These are phyloP conservation scores for Xestia xanthographa DNA, from an alignment of 2,888 invertebrate species.

Conservation along the genomic window DNA sequence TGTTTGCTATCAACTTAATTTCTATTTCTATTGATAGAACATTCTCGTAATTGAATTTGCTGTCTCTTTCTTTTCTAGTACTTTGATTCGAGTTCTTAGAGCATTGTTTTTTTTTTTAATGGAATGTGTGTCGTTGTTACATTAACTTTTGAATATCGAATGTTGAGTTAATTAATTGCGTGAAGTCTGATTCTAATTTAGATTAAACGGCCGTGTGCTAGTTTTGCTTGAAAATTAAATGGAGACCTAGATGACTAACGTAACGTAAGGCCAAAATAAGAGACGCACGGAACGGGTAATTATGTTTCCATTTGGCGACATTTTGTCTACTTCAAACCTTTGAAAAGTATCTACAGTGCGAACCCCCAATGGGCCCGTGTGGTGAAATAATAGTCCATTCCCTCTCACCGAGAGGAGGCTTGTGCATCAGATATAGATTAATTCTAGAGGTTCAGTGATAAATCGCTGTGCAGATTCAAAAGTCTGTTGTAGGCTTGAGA, in stretches of 20 bases:
- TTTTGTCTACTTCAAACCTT: background rate
- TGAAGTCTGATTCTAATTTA: constrained; percentile 32
- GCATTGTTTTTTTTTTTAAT: background rate
- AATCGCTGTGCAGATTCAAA: no score
- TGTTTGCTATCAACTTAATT: constrained; percentile 73
- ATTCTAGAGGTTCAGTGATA: background rate
- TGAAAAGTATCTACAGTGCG: background rate
- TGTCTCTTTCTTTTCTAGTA: constrained; percentile 32
- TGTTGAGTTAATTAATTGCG: constrained; percentile 36
- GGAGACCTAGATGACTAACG: constrained; percentile 11
- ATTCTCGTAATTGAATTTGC: constrained; percentile 64
- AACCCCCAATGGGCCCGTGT: background rate
- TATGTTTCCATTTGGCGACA: background rate
- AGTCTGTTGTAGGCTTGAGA: background rate
- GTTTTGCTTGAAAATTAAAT: constrained; percentile 12
- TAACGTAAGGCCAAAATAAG: background rate
- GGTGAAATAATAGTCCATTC: background rate
- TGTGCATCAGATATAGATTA: background rate
- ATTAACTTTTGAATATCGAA: constrained; percentile 36
- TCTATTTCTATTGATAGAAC: constrained; percentile 64
- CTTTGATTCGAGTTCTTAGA: constrained; percentile 30
- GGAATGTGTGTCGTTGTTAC: background rate
- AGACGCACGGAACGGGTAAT: background rate
- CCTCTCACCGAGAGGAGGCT: no score
- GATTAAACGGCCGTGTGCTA: constrained; percentile 14